phyloP scores from a whole-genome alignment of 2,888 invertebrate species.

The Parelbella ahira region DNA sequence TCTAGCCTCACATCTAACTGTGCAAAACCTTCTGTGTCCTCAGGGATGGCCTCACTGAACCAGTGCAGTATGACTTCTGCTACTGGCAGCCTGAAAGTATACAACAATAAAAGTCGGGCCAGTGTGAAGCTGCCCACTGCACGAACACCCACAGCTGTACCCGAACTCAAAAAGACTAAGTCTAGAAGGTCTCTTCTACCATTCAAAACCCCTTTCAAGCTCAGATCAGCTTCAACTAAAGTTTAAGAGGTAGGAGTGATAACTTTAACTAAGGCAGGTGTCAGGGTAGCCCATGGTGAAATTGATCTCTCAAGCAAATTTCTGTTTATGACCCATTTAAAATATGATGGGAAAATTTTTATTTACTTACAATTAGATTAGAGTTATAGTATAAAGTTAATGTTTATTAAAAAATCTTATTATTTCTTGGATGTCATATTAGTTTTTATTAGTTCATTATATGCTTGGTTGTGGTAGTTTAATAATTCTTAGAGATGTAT shows the following conservation, averaged over 20 bases:
- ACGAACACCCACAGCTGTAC: slow-evolving; percentile 50
- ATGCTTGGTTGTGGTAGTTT: slow-evolving; percentile 34
- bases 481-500: slow-evolving; percentile 16
- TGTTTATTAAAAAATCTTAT: no score
- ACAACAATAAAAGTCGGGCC: slow-evolving; percentile 47
- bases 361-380: no score
- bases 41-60: slow-evolving; percentile 51
- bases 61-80: slow-evolving; percentile 57
- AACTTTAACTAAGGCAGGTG: no score
- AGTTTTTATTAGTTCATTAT: slow-evolving; percentile 17
- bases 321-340: no score
- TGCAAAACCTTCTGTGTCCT: slow-evolving; percentile 53
- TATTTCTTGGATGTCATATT: slow-evolving; percentile 19
- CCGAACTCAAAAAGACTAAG: slow-evolving; percentile 60
- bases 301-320: slow-evolving; percentile 21
- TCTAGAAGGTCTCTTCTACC: slow-evolving; percentile 61
- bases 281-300: no score
- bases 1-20: slow-evolving; percentile 56
- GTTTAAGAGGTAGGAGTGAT: slow-evolving; percentile 37
- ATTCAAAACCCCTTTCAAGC: slow-evolving; percentile 76
- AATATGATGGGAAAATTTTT: background rate
- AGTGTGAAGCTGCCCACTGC: slow-evolving; percentile 44
- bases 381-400: no score
- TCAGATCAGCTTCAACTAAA: slow-evolving; percentile 57
- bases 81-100: no score